Percentiles rank a stretch among this genome's conserved stretches.
Evolutionary conservation across 2,113 vertebrate species (phyloP).

Genomic region (Sturnus vulgaris): DNA sequence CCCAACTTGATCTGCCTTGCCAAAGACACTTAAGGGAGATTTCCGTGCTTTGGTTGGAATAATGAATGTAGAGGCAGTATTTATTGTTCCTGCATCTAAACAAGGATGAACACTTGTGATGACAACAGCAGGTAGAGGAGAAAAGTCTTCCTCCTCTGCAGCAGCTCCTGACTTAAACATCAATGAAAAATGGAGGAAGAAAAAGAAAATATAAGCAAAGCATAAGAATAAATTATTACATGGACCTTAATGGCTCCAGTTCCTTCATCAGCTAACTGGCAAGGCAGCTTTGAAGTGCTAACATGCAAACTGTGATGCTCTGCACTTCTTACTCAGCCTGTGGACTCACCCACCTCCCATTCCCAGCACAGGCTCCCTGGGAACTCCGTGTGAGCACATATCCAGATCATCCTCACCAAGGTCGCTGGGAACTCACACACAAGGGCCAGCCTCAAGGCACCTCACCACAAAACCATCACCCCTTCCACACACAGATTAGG

Average conservation of each 20-base stretch:
- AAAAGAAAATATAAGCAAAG: background rate
- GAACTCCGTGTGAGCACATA: rapidly evolving
- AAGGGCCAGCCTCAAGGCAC: background rate
- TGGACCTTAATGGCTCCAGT: background rate
- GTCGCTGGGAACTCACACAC: background rate
- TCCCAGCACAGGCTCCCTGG: background rate
- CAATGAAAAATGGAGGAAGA: background rate
- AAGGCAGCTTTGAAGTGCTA: background rate
- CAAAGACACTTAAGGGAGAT: conserved; percentile 5
- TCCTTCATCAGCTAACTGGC: background rate
- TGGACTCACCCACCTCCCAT: background rate
- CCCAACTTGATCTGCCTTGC: conserved; percentile 1
- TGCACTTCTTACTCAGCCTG: background rate
- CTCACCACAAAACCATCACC: background rate
- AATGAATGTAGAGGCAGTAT: background rate
- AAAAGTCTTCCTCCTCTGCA: background rate
- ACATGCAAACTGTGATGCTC: background rate
- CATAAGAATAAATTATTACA: background rate
- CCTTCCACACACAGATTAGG: background rate
- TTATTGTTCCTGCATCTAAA: background rate
- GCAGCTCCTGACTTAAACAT: background rate
- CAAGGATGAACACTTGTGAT: background rate
- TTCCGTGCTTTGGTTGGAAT: background rate
- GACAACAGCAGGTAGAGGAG: background rate
- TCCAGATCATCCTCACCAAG: background rate